phyloP scores from a whole-genome alignment of 2,888 invertebrate species.

The Deilephila porcellus region DNA sequence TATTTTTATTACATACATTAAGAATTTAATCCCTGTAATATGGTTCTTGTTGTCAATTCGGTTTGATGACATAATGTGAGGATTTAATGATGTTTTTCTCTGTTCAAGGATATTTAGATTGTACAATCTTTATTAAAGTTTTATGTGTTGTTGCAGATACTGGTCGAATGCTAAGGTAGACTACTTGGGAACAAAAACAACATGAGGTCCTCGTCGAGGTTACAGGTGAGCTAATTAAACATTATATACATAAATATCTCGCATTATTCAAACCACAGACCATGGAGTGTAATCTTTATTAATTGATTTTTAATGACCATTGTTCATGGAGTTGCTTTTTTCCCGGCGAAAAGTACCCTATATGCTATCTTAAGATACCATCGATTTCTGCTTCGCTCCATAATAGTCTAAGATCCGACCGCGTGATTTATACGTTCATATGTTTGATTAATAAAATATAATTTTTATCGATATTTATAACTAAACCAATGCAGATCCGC shows the following conservation, averaged over 20 bases:
- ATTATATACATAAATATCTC: background rate
- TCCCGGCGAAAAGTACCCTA: background rate
- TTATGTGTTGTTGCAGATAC: slow-evolving; percentile 63
- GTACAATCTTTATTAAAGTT: background rate
- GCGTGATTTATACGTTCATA: no score
- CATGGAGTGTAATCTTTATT: slow-evolving; percentile 1
- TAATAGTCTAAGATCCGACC: no score
- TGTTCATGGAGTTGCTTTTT: background rate
- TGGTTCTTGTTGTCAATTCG: no score
- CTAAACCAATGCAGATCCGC: no score
- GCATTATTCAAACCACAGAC: background rate
- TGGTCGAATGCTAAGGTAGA: slow-evolving; percentile 60
- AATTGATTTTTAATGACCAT: slow-evolving; percentile 14
- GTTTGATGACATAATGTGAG: slow-evolving; percentile 3
- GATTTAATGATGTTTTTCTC: background rate
- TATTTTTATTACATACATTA: background rate
- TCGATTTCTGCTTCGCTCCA: background rate
- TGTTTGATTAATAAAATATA: no score
- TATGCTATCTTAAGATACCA: background rate
- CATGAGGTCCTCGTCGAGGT: slow-evolving; percentile 66
- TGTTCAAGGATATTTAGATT: background rate
- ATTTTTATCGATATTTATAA: no score
- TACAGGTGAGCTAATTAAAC: slow-evolving; percentile 62
- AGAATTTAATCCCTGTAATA: background rate
- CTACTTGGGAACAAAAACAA: slow-evolving; percentile 50